Evolutionary conservation across 2,797 vertebrate genomes (phyloP).

Genomic region (Xenops minutus): DNA sequence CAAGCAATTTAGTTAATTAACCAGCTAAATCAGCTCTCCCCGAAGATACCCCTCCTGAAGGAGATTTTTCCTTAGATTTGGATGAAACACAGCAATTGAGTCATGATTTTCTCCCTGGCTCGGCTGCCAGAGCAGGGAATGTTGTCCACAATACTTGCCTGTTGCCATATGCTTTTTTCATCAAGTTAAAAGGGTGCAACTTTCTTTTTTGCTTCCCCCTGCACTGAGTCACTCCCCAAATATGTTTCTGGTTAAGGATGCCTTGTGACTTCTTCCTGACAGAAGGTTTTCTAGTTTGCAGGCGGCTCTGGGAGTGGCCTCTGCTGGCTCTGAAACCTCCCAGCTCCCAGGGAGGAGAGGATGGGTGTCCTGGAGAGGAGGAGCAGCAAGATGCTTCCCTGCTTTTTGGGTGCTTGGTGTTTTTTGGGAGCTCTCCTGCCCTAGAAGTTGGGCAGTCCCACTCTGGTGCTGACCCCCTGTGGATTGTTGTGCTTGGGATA

Average conservation of each 20-base stretch:
- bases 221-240: slow-evolving; percentile 54
- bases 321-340: background rate
- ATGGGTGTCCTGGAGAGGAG: background rate
- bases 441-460: background rate
- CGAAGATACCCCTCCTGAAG: background rate
- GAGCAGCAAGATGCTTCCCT: background rate
- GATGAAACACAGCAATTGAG: slow-evolving; percentile 32
- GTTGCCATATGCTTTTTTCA: slow-evolving; percentile 67
- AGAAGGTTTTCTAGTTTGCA: slow-evolving; percentile 47
- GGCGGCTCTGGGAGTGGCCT: background rate
- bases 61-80: slow-evolving; percentile 42
- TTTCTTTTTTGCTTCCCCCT: slow-evolving; percentile 35
- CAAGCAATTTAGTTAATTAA: background rate
- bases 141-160: slow-evolving; percentile 35
- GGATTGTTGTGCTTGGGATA: background rate
- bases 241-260: slow-evolving; percentile 64
- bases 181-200: slow-evolving; percentile 52
- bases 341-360: background rate
- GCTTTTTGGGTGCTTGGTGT: background rate
- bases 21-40: background rate
- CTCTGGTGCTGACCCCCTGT: fast-evolving
- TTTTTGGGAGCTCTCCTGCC: background rate
- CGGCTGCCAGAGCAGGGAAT: background rate
- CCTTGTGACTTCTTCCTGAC: slow-evolving; percentile 47
- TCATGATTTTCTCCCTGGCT: slow-evolving; percentile 37